phyloP scores from a whole-genome alignment of 2,113 vertebrate genomes.

The Electrona antarctica region DNA sequence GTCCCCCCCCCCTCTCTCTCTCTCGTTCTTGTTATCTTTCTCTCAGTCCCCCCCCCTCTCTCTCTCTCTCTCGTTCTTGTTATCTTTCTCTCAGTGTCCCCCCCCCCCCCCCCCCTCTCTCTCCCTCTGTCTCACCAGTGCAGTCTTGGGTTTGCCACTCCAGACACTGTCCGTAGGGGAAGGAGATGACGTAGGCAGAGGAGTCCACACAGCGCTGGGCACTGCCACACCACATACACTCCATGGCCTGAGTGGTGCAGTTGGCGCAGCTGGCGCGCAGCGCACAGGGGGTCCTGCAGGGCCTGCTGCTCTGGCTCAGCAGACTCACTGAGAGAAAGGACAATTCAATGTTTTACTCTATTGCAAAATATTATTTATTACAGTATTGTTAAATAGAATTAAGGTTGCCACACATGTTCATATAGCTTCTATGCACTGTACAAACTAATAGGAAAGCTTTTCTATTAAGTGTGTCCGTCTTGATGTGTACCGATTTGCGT shows the following conservation, averaged over 20 bases:
- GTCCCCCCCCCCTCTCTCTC: too few relatives aligned
- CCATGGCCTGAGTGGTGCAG: conserved; percentile 93
- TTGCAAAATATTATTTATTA: too few relatives aligned
- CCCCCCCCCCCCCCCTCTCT: neutral
- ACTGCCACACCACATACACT: conserved; percentile 97
- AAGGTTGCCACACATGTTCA: too few relatives aligned
- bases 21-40: too few relatives aligned
- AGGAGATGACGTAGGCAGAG: conserved; percentile 94
- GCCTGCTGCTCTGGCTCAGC: conserved; percentile 83
- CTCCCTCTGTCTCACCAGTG: conserved; percentile 80
- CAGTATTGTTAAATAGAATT: too few relatives aligned
- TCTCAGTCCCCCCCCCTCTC: too few relatives aligned
- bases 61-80: neutral
- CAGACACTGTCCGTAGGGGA: conserved; percentile 95
- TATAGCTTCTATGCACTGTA: too few relatives aligned
- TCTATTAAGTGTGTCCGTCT: too few relatives aligned
- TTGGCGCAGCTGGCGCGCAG: conserved; percentile 86
- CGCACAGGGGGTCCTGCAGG: conserved; percentile 91
- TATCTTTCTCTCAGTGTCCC: neutral
- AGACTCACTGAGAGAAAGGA: conserved; percentile 81
- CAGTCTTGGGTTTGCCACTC: conserved; percentile 96
- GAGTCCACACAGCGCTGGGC: conserved; percentile 91
- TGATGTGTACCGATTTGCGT: too few relatives aligned
- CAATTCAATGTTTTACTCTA: too few relatives aligned
- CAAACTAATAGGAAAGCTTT: too few relatives aligned